These are phyloP conservation scores for Nebria brevicollis DNA, from an alignment of 2,888 invertebrate genomes.

Conservation along the genomic window DNA sequence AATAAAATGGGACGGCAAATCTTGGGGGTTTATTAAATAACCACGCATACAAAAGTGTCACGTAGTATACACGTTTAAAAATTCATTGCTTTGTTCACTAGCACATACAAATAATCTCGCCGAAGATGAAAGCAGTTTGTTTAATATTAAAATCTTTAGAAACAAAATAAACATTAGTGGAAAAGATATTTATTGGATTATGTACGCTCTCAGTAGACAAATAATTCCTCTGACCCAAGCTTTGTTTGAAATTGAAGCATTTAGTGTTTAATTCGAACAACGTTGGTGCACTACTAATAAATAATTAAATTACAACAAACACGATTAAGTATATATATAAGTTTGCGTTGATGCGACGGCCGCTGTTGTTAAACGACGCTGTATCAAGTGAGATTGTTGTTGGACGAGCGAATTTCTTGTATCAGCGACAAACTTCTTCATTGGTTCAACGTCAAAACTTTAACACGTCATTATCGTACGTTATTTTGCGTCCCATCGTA, in stretches of 20 bases:
- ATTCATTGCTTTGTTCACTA: too few relatives aligned
- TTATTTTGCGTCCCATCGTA: background rate
- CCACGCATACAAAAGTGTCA: too few relatives aligned
- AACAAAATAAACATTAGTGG: too few relatives aligned
- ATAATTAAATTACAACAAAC: background rate
- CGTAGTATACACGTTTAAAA: too few relatives aligned
- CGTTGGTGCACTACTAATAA: background rate
- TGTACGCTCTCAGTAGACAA: too few relatives aligned
- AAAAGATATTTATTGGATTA: too few relatives aligned
- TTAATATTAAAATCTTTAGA: too few relatives aligned
- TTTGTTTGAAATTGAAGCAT: background rate
- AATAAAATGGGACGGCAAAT: too few relatives aligned
- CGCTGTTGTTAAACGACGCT: background rate
- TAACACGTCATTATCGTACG: background rate
- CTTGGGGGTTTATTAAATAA: too few relatives aligned
- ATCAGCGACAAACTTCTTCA: background rate
- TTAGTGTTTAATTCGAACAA: background rate
- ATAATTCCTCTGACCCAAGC: too few relatives aligned
- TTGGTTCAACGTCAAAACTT: background rate
- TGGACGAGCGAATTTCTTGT: background rate
- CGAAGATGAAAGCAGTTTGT: too few relatives aligned
- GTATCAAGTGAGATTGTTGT: background rate
- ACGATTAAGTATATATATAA: background rate
- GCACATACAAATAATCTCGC: too few relatives aligned
- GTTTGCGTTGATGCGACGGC: background rate